Evolutionary conservation across 2,113 vertebrate genomes (phyloP).

Genomic region (Hypocryptadius cinnamomeus): DNA sequence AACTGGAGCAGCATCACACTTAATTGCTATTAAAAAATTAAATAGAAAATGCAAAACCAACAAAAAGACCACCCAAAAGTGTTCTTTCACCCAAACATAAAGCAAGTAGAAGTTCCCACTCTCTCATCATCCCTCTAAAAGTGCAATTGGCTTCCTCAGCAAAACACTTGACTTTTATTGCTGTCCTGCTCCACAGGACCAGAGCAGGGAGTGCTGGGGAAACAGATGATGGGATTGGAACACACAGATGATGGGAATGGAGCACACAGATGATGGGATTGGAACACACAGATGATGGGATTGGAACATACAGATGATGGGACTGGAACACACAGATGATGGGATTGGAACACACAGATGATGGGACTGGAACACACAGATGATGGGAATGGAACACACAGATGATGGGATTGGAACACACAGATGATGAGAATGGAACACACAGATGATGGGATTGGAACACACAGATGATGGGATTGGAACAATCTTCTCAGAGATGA

Average conservation of each 20-base stretch:
- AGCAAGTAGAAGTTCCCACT: rapidly evolving
- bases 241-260: background rate
- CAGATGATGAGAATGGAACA: too few relatives aligned
- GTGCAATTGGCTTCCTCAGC: background rate
- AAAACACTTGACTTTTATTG: background rate
- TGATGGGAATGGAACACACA: too few relatives aligned
- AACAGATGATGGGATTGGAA: background rate
- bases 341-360: background rate
- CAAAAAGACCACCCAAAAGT: background rate
- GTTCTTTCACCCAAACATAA: background rate
- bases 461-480: background rate
- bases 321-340: background rate
- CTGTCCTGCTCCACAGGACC: background rate
- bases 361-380: background rate
- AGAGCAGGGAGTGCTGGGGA: background rate
- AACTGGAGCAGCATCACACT: background rate
- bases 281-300: background rate
- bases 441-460: too few relatives aligned
- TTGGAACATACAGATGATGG: background rate
- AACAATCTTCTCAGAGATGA: background rate
- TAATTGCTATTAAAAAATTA: background rate
- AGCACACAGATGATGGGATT: background rate
- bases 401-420: background rate
- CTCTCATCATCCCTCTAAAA: background rate
- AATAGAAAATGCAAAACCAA: rapidly evolving